Evolutionary conservation across 1,140 invertebrate species (phyloP).

Genomic region (Tribolium madens): DNA sequence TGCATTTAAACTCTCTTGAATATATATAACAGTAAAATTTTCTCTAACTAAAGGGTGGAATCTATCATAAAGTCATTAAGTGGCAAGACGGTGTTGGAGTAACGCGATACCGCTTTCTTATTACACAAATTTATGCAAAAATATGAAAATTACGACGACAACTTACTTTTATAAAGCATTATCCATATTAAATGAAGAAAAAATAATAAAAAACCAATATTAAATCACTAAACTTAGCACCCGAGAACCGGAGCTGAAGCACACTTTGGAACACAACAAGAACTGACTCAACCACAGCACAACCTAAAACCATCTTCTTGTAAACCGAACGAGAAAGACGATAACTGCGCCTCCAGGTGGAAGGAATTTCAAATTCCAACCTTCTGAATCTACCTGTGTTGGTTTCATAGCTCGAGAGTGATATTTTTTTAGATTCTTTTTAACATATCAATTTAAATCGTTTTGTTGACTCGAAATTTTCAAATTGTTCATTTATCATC

Average conservation of each 20-base stretch:
- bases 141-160: constrained; percentile 42
- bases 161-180: constrained; percentile 45
- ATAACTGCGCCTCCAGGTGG: constrained; percentile 44
- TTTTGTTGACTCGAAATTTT: neutral
- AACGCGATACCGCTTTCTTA: constrained; percentile 37
- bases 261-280: constrained; percentile 28
- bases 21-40: constrained; percentile 30
- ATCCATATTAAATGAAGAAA: constrained; percentile 41
- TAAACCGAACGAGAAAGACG: constrained; percentile 38
- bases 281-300: constrained; percentile 27
- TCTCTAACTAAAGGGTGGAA: constrained; percentile 28
- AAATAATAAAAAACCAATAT: constrained; percentile 25
- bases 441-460: neutral
- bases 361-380: constrained; percentile 42
- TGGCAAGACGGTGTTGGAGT: constrained; percentile 31
- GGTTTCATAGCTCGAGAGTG: neutral
- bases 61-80: constrained; percentile 39
- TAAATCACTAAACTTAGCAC: constrained; percentile 29
- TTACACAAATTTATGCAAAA: constrained; percentile 43
- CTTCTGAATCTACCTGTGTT: constrained; percentile 35
- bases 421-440: constrained; percentile 13
- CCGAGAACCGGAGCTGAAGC: constrained; percentile 16
- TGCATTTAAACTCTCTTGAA: constrained; percentile 35
- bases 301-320: constrained; percentile 35
- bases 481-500: neutral